phyloP scores from a whole-genome alignment of 2,113 vertebrate species.

The Dicaeum eximium region DNA sequence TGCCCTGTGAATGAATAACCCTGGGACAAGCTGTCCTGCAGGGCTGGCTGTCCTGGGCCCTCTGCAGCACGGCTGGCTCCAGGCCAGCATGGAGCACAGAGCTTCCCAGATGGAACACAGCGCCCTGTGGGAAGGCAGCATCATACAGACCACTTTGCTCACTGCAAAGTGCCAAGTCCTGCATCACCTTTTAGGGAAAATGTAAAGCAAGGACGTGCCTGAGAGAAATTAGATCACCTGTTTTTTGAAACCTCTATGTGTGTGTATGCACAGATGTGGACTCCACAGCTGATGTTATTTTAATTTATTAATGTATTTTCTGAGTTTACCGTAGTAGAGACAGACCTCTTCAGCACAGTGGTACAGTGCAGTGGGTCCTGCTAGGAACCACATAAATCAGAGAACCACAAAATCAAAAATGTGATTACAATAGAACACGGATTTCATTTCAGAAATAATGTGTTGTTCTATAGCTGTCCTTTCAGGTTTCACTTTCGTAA shows the following conservation, averaged over 20 bases:
- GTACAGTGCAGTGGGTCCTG: not conserved
- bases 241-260: not conserved
- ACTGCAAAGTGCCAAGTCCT: not conserved
- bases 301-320: not conserved
- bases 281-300: not conserved
- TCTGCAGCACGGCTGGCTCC: not conserved
- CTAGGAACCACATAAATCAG: not conserved
- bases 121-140: not conserved
- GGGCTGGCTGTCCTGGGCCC: not conserved
- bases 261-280: not conserved
- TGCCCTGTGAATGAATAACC: not conserved
- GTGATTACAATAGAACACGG: rapidly evolving
- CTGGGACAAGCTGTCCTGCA: not conserved
- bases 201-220: not conserved
- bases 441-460: not conserved
- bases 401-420: not conserved
- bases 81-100: not conserved
- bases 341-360: not conserved
- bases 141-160: not conserved
- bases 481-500: not conserved
- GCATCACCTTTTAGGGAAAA: not conserved
- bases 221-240: not conserved
- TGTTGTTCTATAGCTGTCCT: not conserved
- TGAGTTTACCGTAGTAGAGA: not conserved
- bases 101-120: not conserved